Percentiles rank a stretch among this genome's conserved stretches.
Evolutionary conservation across 2,888 invertebrate genomes (phyloP).

Genomic region (Zhuqinia jingwanae): DNA sequence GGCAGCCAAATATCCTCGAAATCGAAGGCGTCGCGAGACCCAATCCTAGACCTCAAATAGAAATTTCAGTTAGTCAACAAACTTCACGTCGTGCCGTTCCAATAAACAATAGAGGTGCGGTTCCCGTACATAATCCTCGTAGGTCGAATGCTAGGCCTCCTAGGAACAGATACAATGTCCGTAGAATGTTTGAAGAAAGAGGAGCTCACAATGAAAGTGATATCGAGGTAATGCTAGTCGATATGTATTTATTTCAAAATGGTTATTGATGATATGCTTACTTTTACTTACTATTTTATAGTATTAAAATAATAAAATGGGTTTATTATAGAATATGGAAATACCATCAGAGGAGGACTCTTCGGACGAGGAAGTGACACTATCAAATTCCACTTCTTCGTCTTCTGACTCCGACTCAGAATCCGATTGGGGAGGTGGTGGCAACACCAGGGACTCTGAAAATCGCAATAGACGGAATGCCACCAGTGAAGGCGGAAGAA

Average conservation of each 20-base stretch:
- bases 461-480: conserved; percentile 49
- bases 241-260: too few relatives aligned
- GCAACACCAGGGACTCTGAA: conserved; percentile 43
- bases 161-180: conserved; percentile 72
- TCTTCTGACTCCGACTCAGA: conserved; percentile 76
- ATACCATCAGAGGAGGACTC: conserved; percentile 74
- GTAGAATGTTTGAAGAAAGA: conserved; percentile 71
- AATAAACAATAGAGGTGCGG: conserved; percentile 39
- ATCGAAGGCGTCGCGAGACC: conserved; percentile 78
- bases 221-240: conserved; percentile 69
- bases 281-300: too few relatives aligned
- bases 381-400: conserved; percentile 49
- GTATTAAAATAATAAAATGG: too few relatives aligned
- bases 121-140: conserved; percentile 13
- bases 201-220: conserved; percentile 74
- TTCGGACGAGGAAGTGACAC: conserved; percentile 61
- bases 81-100: conserved; percentile 60
- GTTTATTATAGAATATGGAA: conserved; percentile 59
- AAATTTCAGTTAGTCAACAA: conserved; percentile 77
- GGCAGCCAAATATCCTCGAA: conserved; percentile 50
- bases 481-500: conserved; percentile 57
- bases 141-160: conserved; percentile 18
- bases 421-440: conserved; percentile 76
- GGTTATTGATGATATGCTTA: too few relatives aligned
- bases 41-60: conserved; percentile 78